Conservation (phyloP, 2,113 vertebrate species). For the Oryzias celebensis region DNA sequence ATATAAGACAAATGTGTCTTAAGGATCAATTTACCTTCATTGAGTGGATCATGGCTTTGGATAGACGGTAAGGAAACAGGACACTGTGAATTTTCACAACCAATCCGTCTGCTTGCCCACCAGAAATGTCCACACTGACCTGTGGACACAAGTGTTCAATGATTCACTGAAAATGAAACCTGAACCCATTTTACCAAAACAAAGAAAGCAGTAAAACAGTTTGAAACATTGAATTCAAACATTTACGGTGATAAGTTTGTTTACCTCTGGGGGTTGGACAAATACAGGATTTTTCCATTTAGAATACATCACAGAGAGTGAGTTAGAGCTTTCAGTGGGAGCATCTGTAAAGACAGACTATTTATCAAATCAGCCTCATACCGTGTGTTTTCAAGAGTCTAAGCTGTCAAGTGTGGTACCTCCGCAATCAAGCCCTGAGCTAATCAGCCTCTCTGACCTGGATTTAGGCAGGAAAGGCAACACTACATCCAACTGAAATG, state of each 20-base stretch:
- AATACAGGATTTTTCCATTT: conserved; percentile 96
- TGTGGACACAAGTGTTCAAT: conserved; percentile 46
- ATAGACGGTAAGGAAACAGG: conserved; percentile 93
- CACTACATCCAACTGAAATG: conserved; percentile 87
- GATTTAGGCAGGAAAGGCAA: conserved; percentile 90
- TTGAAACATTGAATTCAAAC: neutral
- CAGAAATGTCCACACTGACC: conserved; percentile 90
- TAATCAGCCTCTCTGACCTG: conserved; percentile 78
- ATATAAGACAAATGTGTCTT: neutral
- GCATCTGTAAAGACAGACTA: conserved; percentile 62
- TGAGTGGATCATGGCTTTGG: conserved; percentile 94
- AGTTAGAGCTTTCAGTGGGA: conserved; percentile 53
- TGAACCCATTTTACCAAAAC: neutral
- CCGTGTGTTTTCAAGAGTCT: neutral
- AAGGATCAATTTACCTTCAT: conserved; percentile 81
- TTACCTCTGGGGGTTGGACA: conserved; percentile 83
- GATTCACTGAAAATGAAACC: neutral
- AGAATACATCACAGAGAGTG: conserved; percentile 82
- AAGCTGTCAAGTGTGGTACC: conserved; percentile 69
- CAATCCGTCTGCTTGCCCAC: conserved; percentile 81
- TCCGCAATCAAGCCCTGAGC: conserved; percentile 76
- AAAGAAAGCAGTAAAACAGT: neutral
- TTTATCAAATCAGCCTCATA: neutral
- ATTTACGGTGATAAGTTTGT: neutral
- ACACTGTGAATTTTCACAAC: conserved; percentile 95